A percentile compares a stretch with the other conserved stretches of the same genome.
Evolutionary conservation across 2,888 invertebrate species (phyloP).

Genomic region (Scaptomyza parva): DNA sequence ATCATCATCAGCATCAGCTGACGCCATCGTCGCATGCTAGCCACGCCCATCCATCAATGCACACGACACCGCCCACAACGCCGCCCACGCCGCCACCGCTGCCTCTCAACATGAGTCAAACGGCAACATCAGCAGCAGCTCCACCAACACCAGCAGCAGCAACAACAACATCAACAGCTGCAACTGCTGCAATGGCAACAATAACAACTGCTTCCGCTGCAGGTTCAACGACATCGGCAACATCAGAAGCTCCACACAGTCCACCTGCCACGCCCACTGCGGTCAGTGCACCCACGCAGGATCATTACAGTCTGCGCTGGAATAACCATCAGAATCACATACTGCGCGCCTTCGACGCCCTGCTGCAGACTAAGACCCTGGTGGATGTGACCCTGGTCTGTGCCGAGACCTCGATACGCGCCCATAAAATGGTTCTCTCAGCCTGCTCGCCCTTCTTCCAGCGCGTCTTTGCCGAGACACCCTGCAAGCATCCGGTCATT

Average conservation of each 20-base stretch:
- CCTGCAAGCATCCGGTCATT: slow-evolving; percentile 97
- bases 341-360: slow-evolving; percentile 94
- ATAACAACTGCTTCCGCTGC: slow-evolving; percentile 24
- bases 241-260: slow-evolving; percentile 48
- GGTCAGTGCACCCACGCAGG: slow-evolving; percentile 85
- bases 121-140: slow-evolving; percentile 31
- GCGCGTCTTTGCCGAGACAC: slow-evolving; percentile 94
- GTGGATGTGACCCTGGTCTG: slow-evolving; percentile 96
- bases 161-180: slow-evolving; percentile 12
- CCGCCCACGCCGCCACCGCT: slow-evolving; percentile 76
- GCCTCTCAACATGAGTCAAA: slow-evolving; percentile 71
- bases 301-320: slow-evolving; percentile 96
- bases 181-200: slow-evolving; percentile 21
- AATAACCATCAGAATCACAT: slow-evolving; percentile 96
- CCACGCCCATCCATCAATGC: slow-evolving; percentile 49
- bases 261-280: slow-evolving; percentile 61
- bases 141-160: slow-evolving; percentile 13
- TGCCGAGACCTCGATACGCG: slow-evolving; percentile 93
- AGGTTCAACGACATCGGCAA: slow-evolving; percentile 14
- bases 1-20: slow-evolving; percentile 21
- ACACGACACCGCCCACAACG: slow-evolving; percentile 72
- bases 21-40: slow-evolving; percentile 26
- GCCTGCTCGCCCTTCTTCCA: slow-evolving; percentile 96
- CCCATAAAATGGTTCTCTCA: slow-evolving; percentile 96
- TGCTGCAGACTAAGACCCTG: slow-evolving; percentile 93